Conservation (phyloP, 2,113 vertebrate genomes). For the Tragulus kanchil region DNA sequence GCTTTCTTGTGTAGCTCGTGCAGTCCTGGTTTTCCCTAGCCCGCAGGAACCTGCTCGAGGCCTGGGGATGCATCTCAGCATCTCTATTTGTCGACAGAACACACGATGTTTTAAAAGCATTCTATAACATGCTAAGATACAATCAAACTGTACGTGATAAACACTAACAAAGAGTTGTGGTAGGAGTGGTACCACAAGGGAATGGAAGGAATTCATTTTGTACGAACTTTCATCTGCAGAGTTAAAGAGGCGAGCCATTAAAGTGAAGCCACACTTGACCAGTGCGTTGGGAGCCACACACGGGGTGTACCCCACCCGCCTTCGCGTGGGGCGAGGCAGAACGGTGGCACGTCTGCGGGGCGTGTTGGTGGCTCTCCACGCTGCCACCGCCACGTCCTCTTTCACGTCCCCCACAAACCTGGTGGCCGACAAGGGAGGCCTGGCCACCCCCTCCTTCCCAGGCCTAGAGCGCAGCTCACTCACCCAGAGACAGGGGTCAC, state of each 20-base stretch:
- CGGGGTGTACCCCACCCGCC: neutral
- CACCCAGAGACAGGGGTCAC: neutral
- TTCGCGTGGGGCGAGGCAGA: accelerated
- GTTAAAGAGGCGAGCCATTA: neutral
- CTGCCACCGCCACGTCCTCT: neutral
- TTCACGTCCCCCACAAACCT: neutral
- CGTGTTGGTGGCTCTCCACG: neutral
- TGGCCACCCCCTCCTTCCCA: neutral
- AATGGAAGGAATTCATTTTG: neutral
- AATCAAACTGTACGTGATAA: neutral
- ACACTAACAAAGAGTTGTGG: neutral
- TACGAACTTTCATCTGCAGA: neutral
- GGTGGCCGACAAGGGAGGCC: neutral
- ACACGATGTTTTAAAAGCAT: neutral
- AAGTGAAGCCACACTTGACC: neutral
- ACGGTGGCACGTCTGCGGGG: accelerated
- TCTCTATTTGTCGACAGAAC: neutral
- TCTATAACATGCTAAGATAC: neutral
- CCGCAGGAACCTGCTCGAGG: neutral
- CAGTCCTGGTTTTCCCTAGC: neutral
- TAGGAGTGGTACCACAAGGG: neutral
- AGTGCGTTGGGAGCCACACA: accelerated
- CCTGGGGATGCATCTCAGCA: neutral
- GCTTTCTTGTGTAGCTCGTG: neutral
- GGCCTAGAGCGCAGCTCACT: neutral